phyloP scores from a whole-genome alignment of 2,113 vertebrate species.

The Hemiprocne comata region DNA sequence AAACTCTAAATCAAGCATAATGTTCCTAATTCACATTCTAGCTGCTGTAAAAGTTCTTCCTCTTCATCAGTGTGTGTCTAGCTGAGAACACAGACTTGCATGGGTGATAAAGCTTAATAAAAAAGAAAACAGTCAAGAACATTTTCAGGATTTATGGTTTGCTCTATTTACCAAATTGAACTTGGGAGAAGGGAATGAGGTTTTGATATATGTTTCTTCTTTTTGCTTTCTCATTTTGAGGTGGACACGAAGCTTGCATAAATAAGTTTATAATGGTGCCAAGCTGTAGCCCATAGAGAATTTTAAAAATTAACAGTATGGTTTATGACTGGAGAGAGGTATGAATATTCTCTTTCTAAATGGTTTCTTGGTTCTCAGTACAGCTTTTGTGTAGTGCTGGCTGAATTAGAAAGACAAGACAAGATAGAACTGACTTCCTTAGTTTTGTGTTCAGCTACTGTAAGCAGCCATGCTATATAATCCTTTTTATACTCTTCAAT shows the following conservation, averaged over 20 bases:
- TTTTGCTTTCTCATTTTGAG: neutral
- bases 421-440: neutral
- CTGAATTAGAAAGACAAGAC: neutral
- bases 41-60: neutral
- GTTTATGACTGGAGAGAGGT: neutral
- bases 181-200: neutral
- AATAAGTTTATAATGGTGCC: neutral
- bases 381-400: neutral
- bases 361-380: neutral
- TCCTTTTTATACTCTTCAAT: neutral
- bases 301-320: neutral
- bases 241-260: neutral
- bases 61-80: neutral
- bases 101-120: neutral
- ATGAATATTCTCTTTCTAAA: conserved; percentile 16
- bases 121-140: neutral
- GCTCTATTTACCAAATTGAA: conserved; percentile 4
- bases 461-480: neutral
- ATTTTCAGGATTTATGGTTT: conserved; percentile 27
- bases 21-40: neutral
- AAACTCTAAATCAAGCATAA: neutral
- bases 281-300: neutral
- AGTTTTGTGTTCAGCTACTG: neutral
- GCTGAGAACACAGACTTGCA: neutral
- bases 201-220: neutral